phyloP scores from a whole-genome alignment of 2,113 vertebrate genomes.

The Anolis carolinensis region DNA sequence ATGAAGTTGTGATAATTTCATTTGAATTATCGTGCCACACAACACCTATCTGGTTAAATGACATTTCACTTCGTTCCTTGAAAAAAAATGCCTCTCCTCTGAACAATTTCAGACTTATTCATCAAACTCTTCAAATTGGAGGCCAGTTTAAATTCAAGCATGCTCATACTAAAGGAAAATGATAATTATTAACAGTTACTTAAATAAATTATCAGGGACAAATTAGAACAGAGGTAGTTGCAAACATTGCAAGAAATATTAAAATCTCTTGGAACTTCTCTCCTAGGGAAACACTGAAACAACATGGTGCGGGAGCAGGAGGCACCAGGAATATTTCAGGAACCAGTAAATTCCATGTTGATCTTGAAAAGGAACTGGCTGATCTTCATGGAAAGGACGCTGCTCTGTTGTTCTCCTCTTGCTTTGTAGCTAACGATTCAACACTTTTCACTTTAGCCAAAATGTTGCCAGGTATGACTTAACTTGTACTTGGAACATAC shows the following conservation, averaged over 20 bases:
- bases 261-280: background rate
- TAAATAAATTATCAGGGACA: background rate
- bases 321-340: constrained; percentile 97
- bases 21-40: background rate
- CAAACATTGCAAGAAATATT: background rate
- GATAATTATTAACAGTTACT: background rate
- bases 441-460: constrained; percentile 96
- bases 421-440: constrained; percentile 97
- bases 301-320: constrained; percentile 94
- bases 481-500: background rate
- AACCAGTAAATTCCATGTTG: constrained; percentile 96
- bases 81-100: background rate
- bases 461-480: constrained; percentile 89
- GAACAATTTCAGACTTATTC: background rate
- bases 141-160: background rate
- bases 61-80: background rate
- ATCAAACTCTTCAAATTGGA: background rate
- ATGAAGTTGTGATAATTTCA: no score
- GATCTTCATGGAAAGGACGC: constrained; percentile 95
- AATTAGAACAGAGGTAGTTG: background rate
- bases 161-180: background rate
- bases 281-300: constrained; percentile 87
- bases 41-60: background rate
- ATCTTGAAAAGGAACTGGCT: constrained; percentile 91
- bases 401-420: constrained; percentile 92